These are phyloP conservation scores for Rhopilema esculentum DNA, from an alignment of 30 jellyfish, hydroid and myxozoan genomes.

Conservation along the genomic window DNA sequence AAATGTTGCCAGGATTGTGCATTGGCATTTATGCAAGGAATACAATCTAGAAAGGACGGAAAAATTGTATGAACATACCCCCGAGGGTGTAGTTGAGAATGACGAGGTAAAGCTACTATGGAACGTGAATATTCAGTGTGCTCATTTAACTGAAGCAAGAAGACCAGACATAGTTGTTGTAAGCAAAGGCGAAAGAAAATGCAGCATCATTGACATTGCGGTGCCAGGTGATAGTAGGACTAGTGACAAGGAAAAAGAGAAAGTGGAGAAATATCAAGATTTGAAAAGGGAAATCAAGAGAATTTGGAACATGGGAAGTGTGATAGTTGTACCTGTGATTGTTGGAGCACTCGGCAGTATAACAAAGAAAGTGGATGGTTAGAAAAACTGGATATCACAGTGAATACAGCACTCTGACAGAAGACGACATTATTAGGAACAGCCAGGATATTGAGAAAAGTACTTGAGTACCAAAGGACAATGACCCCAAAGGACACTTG, in stretches of 20 bases:
- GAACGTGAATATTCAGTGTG: constrained; percentile 41
- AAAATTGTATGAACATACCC: constrained; percentile 50
- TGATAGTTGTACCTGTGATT: constrained; percentile 24
- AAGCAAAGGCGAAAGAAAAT: not conserved
- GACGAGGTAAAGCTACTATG: constrained; percentile 20
- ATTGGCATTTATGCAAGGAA: constrained; percentile 8
- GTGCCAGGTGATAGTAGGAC: too few relatives aligned
- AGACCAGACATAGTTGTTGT: constrained; percentile 48
- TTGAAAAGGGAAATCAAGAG: constrained; percentile 12
- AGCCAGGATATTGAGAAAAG: too few relatives aligned
- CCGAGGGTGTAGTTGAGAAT: constrained; percentile 29
- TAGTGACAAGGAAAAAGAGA: constrained; percentile 5
- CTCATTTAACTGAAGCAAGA: constrained; percentile 6
- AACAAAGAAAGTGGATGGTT: not conserved
- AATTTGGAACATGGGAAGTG: constrained; percentile 26
- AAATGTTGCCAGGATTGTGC: constrained; percentile 1
- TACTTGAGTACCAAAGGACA: constrained; percentile 9
- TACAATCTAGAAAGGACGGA: constrained; percentile 2
- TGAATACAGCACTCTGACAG: not conserved
- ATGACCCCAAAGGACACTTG: constrained; percentile 5
- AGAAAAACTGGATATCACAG: constrained; percentile 9
- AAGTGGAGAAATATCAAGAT: constrained; percentile 4
- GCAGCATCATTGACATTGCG: constrained; percentile 30
- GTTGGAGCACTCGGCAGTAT: constrained; percentile 32
- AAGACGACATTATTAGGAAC: not conserved